Base-by-base conservation (phyloP, 2,888 invertebrate genomes). In the Rotaria socialis region DNA sequence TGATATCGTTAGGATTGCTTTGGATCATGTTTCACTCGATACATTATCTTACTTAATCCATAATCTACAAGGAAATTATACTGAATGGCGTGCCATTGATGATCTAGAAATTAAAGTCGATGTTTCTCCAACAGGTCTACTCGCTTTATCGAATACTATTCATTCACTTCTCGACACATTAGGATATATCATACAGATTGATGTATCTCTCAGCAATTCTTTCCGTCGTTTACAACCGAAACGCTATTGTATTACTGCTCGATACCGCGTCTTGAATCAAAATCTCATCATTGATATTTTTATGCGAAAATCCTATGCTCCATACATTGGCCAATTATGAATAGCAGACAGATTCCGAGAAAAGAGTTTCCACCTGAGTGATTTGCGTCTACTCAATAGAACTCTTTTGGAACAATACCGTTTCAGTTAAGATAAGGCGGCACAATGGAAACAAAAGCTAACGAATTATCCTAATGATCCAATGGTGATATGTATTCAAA, bases 401-500 rank as follows among this genome's bases (percentile, higher is more conserved):
- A 0, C 47, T 14, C 80, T 47, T 80, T 47, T 80, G 8, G 47
- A 80, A n/a, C 47, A 80, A 47, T 80, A 80, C n/a, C 47, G 10
- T 80, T 47, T 47, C 0, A 47, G 80, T 80, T n/a, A 47, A 24
- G 10, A 47, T 14, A n/a, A 2, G 11, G 24, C n/a, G 10, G 11
- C 24, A 10, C 47, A 24, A 24, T 47, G 3, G 7, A 80, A 47
- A 80, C 0, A 35, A 35, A 35, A 24, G 10, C 4, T 43, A 24
- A 1, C 22, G 7, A 7, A 80, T 10, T 22, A 74, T 22, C 14
- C 47, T n/a, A 41, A 74, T 74, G 74, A 41, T 10, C 6, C 22
- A 22, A 4, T 41, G 0, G 10, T 8, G 19, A 6, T 1, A 0
- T 0, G 19, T 19, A 3, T 4, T 22, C 1, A 3, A 2, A 27